phyloP scores from a whole-genome alignment of 30 jellyfish, hydroid and myxozoan species.

The Turritopsis dohrnii region DNA sequence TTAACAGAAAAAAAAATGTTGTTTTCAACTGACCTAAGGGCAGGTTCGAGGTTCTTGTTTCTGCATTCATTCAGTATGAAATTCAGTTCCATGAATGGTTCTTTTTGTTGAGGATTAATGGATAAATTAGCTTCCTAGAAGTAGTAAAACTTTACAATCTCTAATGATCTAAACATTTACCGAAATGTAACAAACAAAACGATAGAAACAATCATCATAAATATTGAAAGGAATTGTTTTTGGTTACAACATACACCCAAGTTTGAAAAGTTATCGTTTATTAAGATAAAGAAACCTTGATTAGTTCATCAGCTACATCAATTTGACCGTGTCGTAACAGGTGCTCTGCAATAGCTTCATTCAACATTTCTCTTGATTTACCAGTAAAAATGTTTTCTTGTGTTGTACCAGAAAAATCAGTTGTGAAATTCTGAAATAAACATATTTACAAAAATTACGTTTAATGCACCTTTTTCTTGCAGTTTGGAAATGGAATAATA shows the following conservation, averaged over 20 bases:
- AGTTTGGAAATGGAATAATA: too few species aligned
- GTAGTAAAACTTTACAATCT: neutral
- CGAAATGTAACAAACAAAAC: neutral
- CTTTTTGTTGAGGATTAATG: conserved; percentile 57
- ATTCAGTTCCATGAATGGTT: conserved; percentile 82
- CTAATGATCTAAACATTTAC: neutral
- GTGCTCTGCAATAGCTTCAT: conserved; percentile 92
- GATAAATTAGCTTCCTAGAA: conserved; percentile 79
- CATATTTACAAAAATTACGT: neutral
- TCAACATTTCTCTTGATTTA: conserved; percentile 51
- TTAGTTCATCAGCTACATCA: conserved; percentile 69
- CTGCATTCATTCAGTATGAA: conserved; percentile 77
- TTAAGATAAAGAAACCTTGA: conserved; percentile 31
- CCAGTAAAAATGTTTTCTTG: conserved; percentile 93
- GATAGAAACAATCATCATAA: neutral
- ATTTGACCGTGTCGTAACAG: conserved; percentile 88
- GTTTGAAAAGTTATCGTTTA: neutral
- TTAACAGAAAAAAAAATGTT: neutral
- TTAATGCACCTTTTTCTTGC: neutral
- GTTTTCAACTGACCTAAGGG: conserved; percentile 52
- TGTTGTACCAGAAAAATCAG: conserved; percentile 86
- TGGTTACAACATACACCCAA: neutral
- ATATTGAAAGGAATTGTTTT: neutral
- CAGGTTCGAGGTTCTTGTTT: conserved; percentile 81
- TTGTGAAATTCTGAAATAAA: conserved; percentile 66